phyloP scores from a whole-genome alignment of 2,797 vertebrate genomes.

The Holocentrus rufus region DNA sequence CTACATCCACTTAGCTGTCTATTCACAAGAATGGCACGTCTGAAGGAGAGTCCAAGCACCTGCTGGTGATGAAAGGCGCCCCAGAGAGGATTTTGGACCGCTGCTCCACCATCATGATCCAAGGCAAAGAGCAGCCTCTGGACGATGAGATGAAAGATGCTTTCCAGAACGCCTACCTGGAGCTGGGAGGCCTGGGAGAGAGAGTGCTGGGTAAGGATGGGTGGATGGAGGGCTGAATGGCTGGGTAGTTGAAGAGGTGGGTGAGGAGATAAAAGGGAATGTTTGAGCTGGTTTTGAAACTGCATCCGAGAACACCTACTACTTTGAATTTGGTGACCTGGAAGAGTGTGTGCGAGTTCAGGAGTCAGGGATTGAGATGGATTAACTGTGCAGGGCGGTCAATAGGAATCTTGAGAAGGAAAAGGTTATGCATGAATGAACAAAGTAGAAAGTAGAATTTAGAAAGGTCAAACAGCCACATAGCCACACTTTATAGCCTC shows the following conservation, averaged over 20 bases:
- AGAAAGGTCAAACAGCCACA: background rate
- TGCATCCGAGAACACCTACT: background rate
- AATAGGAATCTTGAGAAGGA: background rate
- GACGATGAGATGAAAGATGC: slow-evolving; percentile 93
- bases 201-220: slow-evolving; percentile 79
- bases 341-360: no score
- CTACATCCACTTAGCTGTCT: slow-evolving; percentile 82
- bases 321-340: no score
- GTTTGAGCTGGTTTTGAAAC: background rate
- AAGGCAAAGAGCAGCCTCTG: slow-evolving; percentile 90
- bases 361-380: background rate
- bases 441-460: background rate
- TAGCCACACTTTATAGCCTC: background rate
- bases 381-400: background rate
- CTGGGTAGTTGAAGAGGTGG: background rate
- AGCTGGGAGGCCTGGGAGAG: slow-evolving; percentile 92
- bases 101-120: slow-evolving; percentile 90
- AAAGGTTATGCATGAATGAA: no score
- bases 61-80: slow-evolving; percentile 96
- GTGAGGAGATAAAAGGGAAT: background rate
- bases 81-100: slow-evolving; percentile 94
- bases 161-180: slow-evolving; percentile 93
- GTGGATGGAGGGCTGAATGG: background rate
- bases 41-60: slow-evolving; percentile 84
- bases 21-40: slow-evolving; percentile 86